A percentile compares a stretch with the other conserved stretches of the same genome.
phyloP scores from a whole-genome alignment of 2,113 vertebrate species.

The Notiomystis cincta region DNA sequence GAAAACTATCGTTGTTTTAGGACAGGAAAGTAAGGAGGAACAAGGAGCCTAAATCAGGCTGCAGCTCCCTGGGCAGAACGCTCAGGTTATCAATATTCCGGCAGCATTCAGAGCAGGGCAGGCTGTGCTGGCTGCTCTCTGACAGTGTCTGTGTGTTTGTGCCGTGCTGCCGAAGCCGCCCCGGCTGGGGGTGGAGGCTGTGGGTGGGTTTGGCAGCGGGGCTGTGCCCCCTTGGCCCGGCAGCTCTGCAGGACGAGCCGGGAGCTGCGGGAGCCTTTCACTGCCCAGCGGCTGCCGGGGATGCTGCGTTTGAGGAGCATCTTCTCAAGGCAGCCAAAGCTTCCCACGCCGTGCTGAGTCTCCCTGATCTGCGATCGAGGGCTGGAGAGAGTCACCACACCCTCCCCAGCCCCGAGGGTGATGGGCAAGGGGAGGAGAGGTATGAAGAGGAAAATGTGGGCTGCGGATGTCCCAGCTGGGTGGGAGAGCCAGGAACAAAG shows the following conservation, averaged over 20 bases:
- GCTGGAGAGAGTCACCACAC: background rate
- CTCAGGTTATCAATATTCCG: slow-evolving; percentile 46
- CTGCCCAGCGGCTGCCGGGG: background rate
- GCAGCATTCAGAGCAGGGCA: background rate
- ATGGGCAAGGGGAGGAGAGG: background rate
- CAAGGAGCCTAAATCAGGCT: background rate
- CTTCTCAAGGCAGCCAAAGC: background rate
- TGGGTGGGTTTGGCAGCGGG: background rate
- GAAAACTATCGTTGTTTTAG: background rate
- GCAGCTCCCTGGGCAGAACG: background rate
- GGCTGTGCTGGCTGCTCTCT: background rate
- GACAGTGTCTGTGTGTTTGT: background rate
- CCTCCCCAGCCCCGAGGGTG: background rate
- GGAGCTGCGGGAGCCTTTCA: background rate
- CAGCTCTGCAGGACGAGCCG: background rate
- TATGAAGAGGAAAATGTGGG: background rate
- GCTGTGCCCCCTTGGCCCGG: background rate
- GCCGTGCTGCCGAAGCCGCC: background rate
- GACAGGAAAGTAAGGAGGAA: slow-evolving; percentile 2
- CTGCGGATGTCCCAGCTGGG: background rate
- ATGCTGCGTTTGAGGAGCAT: background rate
- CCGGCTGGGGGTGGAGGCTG: background rate
- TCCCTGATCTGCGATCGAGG: background rate
- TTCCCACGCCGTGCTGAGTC: accelerated
- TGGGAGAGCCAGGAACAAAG: background rate